phyloP scores from a whole-genome alignment of 2,888 invertebrate species.

The Lepidochrysops patricia region DNA sequence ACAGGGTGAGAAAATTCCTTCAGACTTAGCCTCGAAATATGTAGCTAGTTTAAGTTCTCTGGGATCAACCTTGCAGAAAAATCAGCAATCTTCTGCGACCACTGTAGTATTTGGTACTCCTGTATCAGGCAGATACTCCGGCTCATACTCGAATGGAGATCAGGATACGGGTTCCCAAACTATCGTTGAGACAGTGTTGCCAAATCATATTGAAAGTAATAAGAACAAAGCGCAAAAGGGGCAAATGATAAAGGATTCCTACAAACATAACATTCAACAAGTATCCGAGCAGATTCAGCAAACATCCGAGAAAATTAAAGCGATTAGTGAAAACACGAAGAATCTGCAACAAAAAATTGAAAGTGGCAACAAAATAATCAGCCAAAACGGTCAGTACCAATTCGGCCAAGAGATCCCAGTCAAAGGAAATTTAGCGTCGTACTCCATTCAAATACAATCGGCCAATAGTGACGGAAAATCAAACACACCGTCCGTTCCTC shows the following conservation, averaged over 20 bases:
- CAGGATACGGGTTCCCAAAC: conserved; percentile 48
- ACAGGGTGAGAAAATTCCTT: conserved; percentile 57
- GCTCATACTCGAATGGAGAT: conserved; percentile 45
- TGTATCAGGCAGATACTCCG: conserved; percentile 39
- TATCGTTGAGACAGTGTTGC: conserved; percentile 41
- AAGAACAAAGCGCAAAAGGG: conserved; percentile 39
- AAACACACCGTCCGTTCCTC: conserved; percentile 71
- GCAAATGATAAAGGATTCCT: conserved; percentile 44
- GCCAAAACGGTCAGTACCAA: conserved; percentile 31
- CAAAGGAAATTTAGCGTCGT: conserved; percentile 76
- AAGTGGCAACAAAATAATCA: conserved; percentile 41
- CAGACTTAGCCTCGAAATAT: conserved; percentile 66
- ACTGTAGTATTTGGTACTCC: conserved; percentile 41
- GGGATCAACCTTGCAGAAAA: conserved; percentile 64
- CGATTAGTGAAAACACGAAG: conserved; percentile 53
- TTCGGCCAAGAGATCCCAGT: conserved; percentile 53
- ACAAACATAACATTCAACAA: conserved; percentile 43
- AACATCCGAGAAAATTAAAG: conserved; percentile 57
- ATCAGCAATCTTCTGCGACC: conserved; percentile 42
- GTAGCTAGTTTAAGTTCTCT: conserved; percentile 69
- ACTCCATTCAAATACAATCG: conserved; percentile 84
- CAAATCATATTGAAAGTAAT: conserved; percentile 41
- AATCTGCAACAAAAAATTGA: conserved; percentile 58
- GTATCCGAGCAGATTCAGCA: conserved; percentile 55
- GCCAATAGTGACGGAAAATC: conserved; percentile 61